phyloP scores from a whole-genome alignment of 2,888 invertebrate species.

The Leptinotarsa haldemani region DNA sequence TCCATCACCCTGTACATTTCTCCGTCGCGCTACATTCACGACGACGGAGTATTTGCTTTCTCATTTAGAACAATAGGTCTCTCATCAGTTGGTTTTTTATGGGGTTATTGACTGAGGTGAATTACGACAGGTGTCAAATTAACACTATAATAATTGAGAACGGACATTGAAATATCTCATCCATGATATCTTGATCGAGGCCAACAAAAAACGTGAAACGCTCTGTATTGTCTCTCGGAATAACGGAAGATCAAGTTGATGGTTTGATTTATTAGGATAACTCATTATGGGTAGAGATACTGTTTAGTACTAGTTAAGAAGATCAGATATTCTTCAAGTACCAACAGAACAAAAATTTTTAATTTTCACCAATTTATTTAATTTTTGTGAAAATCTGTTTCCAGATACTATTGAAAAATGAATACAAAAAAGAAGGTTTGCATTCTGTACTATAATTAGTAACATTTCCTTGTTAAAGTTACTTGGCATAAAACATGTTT shows the following conservation, averaged over 20 bases:
- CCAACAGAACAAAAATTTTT: too few relatives aligned
- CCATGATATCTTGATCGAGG: not conserved
- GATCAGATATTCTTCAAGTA: too few relatives aligned
- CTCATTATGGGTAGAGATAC: too few relatives aligned
- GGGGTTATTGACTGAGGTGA: conserved; percentile 49
- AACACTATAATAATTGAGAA: conserved; percentile 21
- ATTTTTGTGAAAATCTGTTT: too few relatives aligned
- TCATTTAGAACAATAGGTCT: conserved; percentile 43
- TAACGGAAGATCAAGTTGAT: not conserved
- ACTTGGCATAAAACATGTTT: too few relatives aligned
- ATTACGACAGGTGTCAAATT: conserved; percentile 46
- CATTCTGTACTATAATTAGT: too few relatives aligned
- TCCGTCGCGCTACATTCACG: not conserved
- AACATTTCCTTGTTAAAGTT: too few relatives aligned
- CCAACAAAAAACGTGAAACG: not conserved
- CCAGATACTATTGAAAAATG: too few relatives aligned
- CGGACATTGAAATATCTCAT: conserved; percentile 2
- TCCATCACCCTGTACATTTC: not conserved
- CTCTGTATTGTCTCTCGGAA: not conserved
- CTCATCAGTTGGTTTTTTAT: conserved; percentile 45
- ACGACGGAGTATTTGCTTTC: conserved; percentile 31
- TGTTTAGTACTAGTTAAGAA: too few relatives aligned
- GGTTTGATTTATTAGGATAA: too few relatives aligned
- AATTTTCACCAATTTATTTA: too few relatives aligned
- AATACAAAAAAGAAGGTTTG: too few relatives aligned